phyloP scores from a whole-genome alignment of 2,888 invertebrate genomes.

The Myopa testacea region DNA sequence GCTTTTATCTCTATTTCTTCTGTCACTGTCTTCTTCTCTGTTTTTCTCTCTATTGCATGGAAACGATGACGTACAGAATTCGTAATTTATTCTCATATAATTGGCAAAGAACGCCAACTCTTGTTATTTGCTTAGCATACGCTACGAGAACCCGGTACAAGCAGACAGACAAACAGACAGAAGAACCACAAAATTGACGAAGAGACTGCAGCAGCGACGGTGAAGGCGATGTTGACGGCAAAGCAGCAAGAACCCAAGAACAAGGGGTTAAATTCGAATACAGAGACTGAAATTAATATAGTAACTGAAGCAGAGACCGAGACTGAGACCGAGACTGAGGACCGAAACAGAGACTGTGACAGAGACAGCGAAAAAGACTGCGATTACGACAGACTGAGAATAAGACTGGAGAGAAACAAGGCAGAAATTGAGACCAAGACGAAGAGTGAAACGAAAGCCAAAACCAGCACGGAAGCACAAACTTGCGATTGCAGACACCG shows the following conservation, averaged over 20 bases:
- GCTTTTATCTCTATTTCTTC: too few species aligned
- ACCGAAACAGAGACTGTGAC: too few species aligned
- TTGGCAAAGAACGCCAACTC: constrained; percentile 27
- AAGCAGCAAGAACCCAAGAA: background rate
- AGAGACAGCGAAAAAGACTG: too few species aligned
- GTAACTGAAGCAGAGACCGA: background rate
- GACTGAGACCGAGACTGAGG: background rate
- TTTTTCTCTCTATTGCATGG: too few species aligned
- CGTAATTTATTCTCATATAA: constrained; percentile 29
- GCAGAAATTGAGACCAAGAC: background rate
- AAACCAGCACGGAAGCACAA: background rate
- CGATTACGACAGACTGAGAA: background rate
- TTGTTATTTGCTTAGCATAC: constrained; percentile 33
- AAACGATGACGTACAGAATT: background rate
- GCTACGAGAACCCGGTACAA: constrained; percentile 5
- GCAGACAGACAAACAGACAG: background rate
- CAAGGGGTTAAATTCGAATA: background rate
- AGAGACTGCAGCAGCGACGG: background rate
- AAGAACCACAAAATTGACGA: background rate
- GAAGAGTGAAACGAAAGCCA: background rate
- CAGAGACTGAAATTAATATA: too few species aligned
- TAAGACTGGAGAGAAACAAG: background rate
- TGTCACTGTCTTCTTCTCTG: background rate
- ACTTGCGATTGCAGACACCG: background rate
- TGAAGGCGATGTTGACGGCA: background rate